Evolutionary conservation across 2,797 vertebrate species (phyloP).

Genomic region (Acipenser transmontanus): DNA sequence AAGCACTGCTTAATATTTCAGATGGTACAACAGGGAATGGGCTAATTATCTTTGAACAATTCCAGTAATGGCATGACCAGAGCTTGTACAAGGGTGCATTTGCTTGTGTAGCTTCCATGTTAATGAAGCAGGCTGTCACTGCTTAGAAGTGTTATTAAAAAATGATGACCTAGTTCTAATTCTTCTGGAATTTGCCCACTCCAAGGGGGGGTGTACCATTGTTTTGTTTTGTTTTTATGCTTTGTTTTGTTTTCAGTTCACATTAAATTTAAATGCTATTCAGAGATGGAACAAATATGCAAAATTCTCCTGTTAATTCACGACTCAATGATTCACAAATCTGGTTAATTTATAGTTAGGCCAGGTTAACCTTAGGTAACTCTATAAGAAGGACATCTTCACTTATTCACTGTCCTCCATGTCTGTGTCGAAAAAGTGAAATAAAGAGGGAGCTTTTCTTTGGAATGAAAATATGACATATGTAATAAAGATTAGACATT

Average conservation of each 20-base stretch:
- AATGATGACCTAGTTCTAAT: slow-evolving; percentile 56
- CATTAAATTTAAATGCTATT: slow-evolving; percentile 54
- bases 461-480: too few relatives aligned
- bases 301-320: too few relatives aligned
- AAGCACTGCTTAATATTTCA: slow-evolving; percentile 40
- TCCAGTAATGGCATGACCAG: slow-evolving; percentile 36
- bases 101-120: slow-evolving; percentile 43
- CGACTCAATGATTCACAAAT: too few relatives aligned
- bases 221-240: slow-evolving; percentile 38
- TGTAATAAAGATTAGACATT: too few relatives aligned
- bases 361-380: too few relatives aligned
- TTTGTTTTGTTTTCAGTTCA: neutral
- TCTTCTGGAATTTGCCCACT: slow-evolving; percentile 36
- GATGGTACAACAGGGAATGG: slow-evolving; percentile 33
- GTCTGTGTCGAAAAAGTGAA: too few relatives aligned
- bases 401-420: too few relatives aligned
- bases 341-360: too few relatives aligned
- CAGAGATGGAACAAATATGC: slow-evolving; percentile 14
- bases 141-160: slow-evolving; percentile 42
- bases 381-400: too few relatives aligned
- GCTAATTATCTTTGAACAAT: slow-evolving; percentile 45
- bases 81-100: slow-evolving; percentile 33
- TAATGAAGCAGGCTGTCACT: slow-evolving; percentile 42
- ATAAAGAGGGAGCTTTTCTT: too few relatives aligned
- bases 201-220: slow-evolving; percentile 35